Conservation (phyloP, 2,113 vertebrate genomes). For the Toxotes jaculatrix region DNA sequence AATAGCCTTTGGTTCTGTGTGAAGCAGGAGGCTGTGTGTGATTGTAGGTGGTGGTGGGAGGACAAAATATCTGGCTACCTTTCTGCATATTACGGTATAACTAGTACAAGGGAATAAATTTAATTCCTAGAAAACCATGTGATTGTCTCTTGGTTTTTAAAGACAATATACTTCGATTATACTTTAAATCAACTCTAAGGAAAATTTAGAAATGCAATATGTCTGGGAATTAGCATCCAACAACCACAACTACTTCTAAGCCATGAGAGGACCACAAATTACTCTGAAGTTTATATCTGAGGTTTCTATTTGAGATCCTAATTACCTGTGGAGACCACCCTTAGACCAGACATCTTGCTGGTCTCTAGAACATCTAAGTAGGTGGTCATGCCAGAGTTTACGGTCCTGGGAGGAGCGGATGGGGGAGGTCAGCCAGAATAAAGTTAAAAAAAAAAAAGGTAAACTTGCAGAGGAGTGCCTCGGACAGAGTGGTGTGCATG, state of each 20-base stretch:
- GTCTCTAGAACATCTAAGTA: too few relatives aligned
- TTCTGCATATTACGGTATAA: neutral
- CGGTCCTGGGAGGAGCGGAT: too few relatives aligned
- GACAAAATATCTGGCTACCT: neutral
- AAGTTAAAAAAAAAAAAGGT: too few relatives aligned
- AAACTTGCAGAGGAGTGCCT: too few relatives aligned
- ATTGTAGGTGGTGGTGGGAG: slow-evolving; percentile 10
- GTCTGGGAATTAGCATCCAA: neutral
- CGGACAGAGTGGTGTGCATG: too few relatives aligned
- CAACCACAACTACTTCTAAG: neutral
- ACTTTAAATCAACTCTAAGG: neutral
- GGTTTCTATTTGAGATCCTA: neutral
- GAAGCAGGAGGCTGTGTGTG: neutral
- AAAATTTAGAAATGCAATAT: neutral
- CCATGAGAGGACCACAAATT: neutral
- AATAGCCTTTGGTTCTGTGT: neutral
- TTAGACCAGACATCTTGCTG: too few relatives aligned
- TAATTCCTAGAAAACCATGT: neutral
- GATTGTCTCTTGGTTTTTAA: neutral
- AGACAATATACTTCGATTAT: neutral
- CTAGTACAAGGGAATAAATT: neutral
- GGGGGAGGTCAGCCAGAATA: too few relatives aligned
- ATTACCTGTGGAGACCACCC: neutral
- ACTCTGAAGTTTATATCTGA: neutral
- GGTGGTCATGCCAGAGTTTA: too few relatives aligned